Base-by-base conservation (phyloP, 2,797 vertebrate genomes). In the Diplodus sargus region DNA sequence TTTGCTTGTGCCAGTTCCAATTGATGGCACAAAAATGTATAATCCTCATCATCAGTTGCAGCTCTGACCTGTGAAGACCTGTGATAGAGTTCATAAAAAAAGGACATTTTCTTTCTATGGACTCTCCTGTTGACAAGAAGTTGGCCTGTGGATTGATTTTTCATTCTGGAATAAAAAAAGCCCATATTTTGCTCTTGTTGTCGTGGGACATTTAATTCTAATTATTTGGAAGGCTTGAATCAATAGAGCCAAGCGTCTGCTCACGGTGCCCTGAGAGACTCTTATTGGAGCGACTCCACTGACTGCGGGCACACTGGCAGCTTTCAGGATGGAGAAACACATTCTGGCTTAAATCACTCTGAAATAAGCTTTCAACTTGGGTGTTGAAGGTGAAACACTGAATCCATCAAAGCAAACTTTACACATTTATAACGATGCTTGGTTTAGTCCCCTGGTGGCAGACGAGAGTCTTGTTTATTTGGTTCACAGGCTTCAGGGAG, bases 241-340 rank as follows among this genome's bases (percentile, higher is more conserved):
- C 65, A 49, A 6, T 11, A 16, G 62, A 77, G 81, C 78, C 69
- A 47, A 68, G 58, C 45, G 30, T 80, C 67, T 85, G 63, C 73
- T 60, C 16, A 7, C 7, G 20, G 9, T 20, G 63, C 76, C 70
- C 22, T 10, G 4, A 43, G 69, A 77, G 79, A 59, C 74, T 75
- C 7, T 18, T 16, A 8, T 23, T 81, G 72, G 18, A 85, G 53
- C 1, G 28, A 78, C 77, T 86, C 65, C 60, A 76, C 67, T 42
- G 60, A 30, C 64, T 75, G 14, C 25, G 42, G 65, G 61, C 56
- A 51, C 74, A 39, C 17, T 73, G 63, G 73, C 67, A 77, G 78
- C 70, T 59, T 49, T 76, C 60, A 73, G 34, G 28, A 51, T 49
- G 54, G 9, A 65, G 20, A 56, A 58, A 47, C 25, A 53, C 39